Base-by-base conservation (phyloP, 2,113 vertebrate species). In the Heterotilapia buettikoferi region DNA sequence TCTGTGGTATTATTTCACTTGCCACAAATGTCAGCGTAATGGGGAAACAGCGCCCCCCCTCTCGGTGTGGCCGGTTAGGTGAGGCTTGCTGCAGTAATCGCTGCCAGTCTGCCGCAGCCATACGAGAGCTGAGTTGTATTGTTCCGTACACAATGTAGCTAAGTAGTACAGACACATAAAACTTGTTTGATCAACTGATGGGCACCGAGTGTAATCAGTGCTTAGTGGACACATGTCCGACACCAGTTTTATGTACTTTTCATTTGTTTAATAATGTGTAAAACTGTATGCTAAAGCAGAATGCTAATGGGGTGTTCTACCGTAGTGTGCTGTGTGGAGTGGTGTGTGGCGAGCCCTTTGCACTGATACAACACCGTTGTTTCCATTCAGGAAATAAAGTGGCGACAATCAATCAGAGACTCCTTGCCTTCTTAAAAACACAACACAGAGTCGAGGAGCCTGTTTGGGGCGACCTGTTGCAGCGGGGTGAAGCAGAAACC, bases 401-500 rank as follows among this genome's bases (percentile, higher is more conserved):
- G 29, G 29, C 16, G 9, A 61, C 57, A 61, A 19, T 61, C 26
- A 61, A 61, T 61, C 57, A 33, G 57, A 61, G 29, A 61, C 57
- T 61, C 57, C 57, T 33, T 33, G 29, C 19, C 29, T 33, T 61
- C 57, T 33, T 61, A 61, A 61, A 61, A 61, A 61, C 57, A 33
- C 29, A 33, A 61, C 57, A 31, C 57, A 19, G 57, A 61, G 57
- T 61, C 16, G 16, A 61, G 10, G 57, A 19, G 8, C 3, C 16
- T 19, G 29, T 61, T 61, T 61, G 57, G 29, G 16, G 29, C 1
- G 2, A 0, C 57, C 57, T 33, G 29, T 61, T 61, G 57, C 0
- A 61, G 57, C 2, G 5, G 29, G 57, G 16, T 61, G 2, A 61
- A 33, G 57, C 57, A 61, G 29, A 61, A 33, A 0, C 1, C 0